phyloP scores from a whole-genome alignment of 37 sponge, comb jelly and placozoan genomes.

The Chondrilla cf. caribensis region DNA sequence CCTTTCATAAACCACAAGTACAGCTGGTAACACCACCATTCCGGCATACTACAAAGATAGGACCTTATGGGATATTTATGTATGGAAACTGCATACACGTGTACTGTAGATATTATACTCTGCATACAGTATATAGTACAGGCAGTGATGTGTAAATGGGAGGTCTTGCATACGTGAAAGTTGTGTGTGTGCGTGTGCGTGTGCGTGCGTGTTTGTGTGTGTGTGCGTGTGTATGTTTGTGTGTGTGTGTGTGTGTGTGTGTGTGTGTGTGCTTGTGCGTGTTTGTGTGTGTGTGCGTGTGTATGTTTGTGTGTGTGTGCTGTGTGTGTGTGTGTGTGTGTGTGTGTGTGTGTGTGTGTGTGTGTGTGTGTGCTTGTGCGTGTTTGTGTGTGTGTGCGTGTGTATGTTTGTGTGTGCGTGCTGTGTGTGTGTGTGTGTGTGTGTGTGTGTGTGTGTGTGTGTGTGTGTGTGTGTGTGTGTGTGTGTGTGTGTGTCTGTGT shows the following conservation, averaged over 20 bases:
- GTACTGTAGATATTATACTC: too few relatives aligned
- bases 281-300: slow-evolving; percentile 31
- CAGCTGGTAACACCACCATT: too few relatives aligned
- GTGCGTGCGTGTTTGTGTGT: neutral
- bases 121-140: too few relatives aligned
- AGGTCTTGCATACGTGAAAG: too few relatives aligned
- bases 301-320: slow-evolving; percentile 24
- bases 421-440: slow-evolving; percentile 26
- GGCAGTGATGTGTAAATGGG: too few relatives aligned
- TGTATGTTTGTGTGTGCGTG: slow-evolving; percentile 24
- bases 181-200: neutral
- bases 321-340: slow-evolving; percentile 25
- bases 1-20: too few relatives aligned
- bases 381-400: slow-evolving; percentile 27
- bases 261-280: slow-evolving; percentile 24
- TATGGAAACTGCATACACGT: too few relatives aligned
- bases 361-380: slow-evolving; percentile 22
- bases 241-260: slow-evolving; percentile 33
- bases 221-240: neutral
- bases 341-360: slow-evolving; percentile 34
- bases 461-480: slow-evolving; percentile 27
- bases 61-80: too few relatives aligned
- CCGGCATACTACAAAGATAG: too few relatives aligned
- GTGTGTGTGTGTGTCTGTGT: slow-evolving; percentile 21
- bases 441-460: slow-evolving; percentile 31